These are phyloP conservation scores for Porites divaricata DNA, from an alignment of 92 coral and sea anemone species.

Conservation along the genomic window DNA sequence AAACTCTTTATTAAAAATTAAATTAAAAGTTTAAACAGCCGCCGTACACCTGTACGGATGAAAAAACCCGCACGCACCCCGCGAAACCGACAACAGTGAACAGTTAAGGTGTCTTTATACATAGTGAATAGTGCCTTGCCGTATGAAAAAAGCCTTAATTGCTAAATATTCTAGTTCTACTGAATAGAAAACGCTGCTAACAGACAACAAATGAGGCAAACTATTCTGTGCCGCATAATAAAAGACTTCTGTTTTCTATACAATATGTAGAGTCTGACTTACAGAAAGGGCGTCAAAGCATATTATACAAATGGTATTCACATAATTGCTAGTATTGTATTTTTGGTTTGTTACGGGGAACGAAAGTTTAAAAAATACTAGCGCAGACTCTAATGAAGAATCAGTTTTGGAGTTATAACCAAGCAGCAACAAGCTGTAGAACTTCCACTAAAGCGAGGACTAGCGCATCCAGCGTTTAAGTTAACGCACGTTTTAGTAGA, in stretches of 20 bases:
- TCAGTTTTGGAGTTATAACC: neutral
- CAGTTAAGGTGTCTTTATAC: conserved; percentile 24
- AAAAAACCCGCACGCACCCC: conserved; percentile 17
- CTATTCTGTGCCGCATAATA: conserved; percentile 24
- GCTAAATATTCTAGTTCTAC: conserved; percentile 57
- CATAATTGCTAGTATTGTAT: neutral
- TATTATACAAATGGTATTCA: conserved; percentile 7
- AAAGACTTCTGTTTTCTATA: conserved; percentile 18
- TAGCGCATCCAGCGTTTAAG: neutral
- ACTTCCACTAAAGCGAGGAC: neutral
- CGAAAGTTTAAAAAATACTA: neutral
- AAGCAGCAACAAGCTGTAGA: neutral
- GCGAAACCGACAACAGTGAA: conserved; percentile 23
- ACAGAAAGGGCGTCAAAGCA: conserved; percentile 19
- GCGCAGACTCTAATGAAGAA: neutral
- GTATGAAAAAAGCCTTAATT: conserved; percentile 35
- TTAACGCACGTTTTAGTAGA: neutral
- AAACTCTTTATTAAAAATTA: conserved; percentile 65
- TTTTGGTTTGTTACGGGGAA: neutral
- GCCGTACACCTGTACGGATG: conserved; percentile 76
- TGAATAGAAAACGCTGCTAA: conserved; percentile 25
- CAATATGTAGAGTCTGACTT: neutral
- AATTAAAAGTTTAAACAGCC: conserved; percentile 84
- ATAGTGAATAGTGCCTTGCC: conserved; percentile 45
- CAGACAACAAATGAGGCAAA: conserved; percentile 47